phyloP scores from a whole-genome alignment of 2,888 invertebrate genomes.

The Morpho helenor region DNA sequence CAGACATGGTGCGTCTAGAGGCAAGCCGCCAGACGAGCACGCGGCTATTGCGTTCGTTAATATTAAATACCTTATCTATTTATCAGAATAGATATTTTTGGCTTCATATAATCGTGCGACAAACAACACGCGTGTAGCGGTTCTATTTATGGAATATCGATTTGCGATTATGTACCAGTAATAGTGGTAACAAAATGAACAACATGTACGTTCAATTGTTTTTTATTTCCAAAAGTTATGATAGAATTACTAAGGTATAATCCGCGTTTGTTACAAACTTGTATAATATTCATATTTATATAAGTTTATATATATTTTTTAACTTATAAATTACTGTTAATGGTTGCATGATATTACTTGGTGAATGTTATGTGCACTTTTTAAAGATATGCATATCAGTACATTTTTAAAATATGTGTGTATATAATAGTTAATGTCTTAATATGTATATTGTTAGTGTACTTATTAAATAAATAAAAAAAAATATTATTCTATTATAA shows the following conservation, averaged over 20 bases:
- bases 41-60: neutral
- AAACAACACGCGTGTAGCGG: conserved; percentile 15
- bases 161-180: neutral
- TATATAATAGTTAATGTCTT: too few relatives aligned
- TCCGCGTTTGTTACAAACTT: neutral
- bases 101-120: conserved; percentile 14
- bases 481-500: too few relatives aligned
- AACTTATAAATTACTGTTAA: too few relatives aligned
- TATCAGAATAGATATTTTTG: conserved; percentile 11
- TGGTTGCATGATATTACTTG: too few relatives aligned
- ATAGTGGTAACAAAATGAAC: neutral
- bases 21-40: neutral
- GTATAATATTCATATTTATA: neutral
- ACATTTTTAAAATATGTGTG: too few relatives aligned
- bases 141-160: conserved; percentile 18
- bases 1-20: neutral
- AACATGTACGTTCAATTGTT: neutral
- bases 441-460: too few relatives aligned
- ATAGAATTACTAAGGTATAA: neutral
- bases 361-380: too few relatives aligned
- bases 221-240: neutral
- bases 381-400: too few relatives aligned
- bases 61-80: conserved; percentile 9
- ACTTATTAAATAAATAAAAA: too few relatives aligned
- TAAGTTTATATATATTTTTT: too few relatives aligned